A percentile compares a stretch with the other conserved stretches of the same genome.
These are phyloP conservation scores for Cephus nigrinus DNA, from an alignment of 2,888 invertebrate species.

Conservation along the genomic window DNA sequence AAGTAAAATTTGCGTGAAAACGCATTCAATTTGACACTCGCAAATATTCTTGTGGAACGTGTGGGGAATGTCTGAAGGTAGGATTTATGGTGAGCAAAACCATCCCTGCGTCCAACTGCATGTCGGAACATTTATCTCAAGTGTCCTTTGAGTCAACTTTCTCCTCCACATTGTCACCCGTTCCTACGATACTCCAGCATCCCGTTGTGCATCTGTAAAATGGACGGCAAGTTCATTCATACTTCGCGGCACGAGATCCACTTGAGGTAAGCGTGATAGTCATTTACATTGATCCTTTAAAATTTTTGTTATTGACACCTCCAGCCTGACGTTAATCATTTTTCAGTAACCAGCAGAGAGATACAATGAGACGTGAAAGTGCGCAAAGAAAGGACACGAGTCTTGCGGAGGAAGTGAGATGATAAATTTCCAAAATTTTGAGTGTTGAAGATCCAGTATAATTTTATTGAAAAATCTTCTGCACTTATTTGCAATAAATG, in stretches of 20 bases:
- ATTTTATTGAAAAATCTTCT: no score
- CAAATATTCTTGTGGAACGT: constrained; percentile 13
- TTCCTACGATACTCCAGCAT: neutral
- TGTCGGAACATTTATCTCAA: constrained; percentile 55
- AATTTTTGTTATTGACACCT: neutral
- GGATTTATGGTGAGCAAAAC: constrained; percentile 13
- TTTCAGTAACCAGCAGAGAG: neutral
- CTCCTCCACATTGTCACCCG: constrained; percentile 46
- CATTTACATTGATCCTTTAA: constrained; percentile 1
- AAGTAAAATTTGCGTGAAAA: constrained; percentile 38
- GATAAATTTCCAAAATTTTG: no score
- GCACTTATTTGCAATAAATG: no score
- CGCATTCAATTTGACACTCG: constrained; percentile 22
- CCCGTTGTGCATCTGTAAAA: neutral
- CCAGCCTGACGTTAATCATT: neutral
- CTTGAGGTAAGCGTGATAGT: neutral
- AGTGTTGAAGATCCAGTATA: no score
- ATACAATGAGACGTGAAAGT: neutral
- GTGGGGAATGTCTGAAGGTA: constrained; percentile 9
- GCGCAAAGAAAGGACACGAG: no score
- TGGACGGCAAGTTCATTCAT: constrained; percentile 5
- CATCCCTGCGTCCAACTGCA: constrained; percentile 31
- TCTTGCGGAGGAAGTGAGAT: no score
- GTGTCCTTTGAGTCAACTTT: constrained; percentile 52
- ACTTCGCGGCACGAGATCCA: constrained; percentile 4